Conservation (phyloP, 2,888 invertebrate species). For the Entomobrya multifasciata region DNA sequence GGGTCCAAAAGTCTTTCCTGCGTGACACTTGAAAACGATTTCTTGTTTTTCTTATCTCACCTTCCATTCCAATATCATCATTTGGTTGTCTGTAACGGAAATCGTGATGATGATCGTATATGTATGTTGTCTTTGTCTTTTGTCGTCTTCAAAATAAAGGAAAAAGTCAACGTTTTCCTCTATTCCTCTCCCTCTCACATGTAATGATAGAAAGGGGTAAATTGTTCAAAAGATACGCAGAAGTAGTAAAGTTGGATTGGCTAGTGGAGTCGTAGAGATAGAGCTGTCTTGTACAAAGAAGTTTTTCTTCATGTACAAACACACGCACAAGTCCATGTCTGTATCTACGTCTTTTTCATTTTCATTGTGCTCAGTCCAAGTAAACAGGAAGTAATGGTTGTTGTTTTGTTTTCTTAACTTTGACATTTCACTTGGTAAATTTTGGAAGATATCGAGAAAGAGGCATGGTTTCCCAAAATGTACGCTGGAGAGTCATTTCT, state of each 20-base stretch:
- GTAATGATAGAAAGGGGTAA: conserved; percentile 7
- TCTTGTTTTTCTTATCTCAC: conserved; percentile 57
- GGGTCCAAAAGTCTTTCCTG: conserved; percentile 10
- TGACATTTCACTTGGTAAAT: conserved; percentile 53
- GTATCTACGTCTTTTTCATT: background rate
- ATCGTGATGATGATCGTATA: conserved; percentile 56
- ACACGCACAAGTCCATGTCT: conserved; percentile 43
- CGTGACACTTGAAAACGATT: background rate
- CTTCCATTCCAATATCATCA: conserved; percentile 54
- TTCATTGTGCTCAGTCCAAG: background rate
- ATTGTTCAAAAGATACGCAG: background rate
- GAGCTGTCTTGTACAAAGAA: conserved; percentile 38
- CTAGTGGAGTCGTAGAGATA: background rate
- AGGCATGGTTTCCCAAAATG: conserved; percentile 36
- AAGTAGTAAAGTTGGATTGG: conserved; percentile 44
- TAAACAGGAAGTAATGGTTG: conserved; percentile 58
- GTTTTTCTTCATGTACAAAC: conserved; percentile 46
- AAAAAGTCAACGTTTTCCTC: background rate
- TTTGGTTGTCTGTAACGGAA: conserved; percentile 61
- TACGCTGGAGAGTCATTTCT: conserved; percentile 56
- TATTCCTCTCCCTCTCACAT: background rate
- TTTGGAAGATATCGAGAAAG: conserved; percentile 8
- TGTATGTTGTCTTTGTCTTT: conserved; percentile 35
- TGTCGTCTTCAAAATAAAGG: background rate
- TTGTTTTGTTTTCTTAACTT: conserved; percentile 64